phyloP scores from a whole-genome alignment of 2,797 vertebrate species.

The Aselliscus stoliczkanus region DNA sequence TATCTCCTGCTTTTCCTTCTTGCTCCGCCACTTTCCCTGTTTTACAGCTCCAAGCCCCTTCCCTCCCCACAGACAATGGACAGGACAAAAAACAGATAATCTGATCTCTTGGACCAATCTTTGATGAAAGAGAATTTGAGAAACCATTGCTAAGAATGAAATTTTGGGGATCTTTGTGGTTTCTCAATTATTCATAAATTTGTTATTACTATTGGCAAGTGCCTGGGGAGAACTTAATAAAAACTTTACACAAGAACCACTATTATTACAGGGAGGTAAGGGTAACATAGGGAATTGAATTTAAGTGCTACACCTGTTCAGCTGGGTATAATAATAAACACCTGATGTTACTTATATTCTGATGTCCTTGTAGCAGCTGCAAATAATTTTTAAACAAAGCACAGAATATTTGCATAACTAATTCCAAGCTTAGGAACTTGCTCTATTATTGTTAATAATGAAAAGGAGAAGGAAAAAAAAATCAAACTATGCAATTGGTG shows the following conservation, averaged over 20 bases:
- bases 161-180: neutral
- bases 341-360: slow-evolving; percentile 43
- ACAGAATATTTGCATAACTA: slow-evolving; percentile 17
- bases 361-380: slow-evolving; percentile 37
- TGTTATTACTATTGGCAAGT: neutral
- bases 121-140: neutral
- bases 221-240: neutral
- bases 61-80: neutral
- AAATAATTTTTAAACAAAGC: slow-evolving; percentile 50
- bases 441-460: slow-evolving; percentile 52
- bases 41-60: neutral
- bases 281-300: slow-evolving; percentile 16
- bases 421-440: slow-evolving; percentile 31
- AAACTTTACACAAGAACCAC: neutral
- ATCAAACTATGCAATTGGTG: neutral
- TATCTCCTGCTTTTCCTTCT: slow-evolving; percentile 6
- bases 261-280: slow-evolving; percentile 32
- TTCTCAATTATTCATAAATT: neutral
- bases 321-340: slow-evolving; percentile 53
- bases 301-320: slow-evolving; percentile 41
- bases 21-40: neutral
- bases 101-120: neutral
- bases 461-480: neutral
- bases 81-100: neutral
- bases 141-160: neutral